Evolutionary conservation across 2,113 vertebrate species (phyloP).

Genomic region (Phyllopteryx taeniolatus): DNA sequence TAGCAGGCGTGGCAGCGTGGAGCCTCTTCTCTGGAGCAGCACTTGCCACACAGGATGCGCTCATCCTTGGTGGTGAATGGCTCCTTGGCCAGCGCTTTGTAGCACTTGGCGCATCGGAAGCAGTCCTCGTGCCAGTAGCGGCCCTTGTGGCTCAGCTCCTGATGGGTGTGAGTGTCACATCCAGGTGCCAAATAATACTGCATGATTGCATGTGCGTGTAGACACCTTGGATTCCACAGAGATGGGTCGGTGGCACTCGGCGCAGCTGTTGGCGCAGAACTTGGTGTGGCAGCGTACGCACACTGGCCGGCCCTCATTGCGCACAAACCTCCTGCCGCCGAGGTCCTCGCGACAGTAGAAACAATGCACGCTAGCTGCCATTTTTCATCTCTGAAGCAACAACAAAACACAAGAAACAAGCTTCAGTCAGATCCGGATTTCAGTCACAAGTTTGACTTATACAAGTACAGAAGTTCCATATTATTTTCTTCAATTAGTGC

Average conservation of each 20-base stretch:
- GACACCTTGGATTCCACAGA: conserved; percentile 86
- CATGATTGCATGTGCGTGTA: not conserved
- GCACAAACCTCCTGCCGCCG: conserved; percentile 87
- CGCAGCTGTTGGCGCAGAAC: conserved; percentile 90
- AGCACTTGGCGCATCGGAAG: conserved; percentile 90
- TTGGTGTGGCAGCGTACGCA: conserved; percentile 94
- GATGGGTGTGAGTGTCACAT: conserved; percentile 3
- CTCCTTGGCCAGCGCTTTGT: conserved; percentile 87
- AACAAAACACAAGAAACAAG: conserved; percentile 1
- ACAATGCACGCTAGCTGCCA: conserved; percentile 85
- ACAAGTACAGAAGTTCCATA: not conserved
- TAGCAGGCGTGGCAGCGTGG: conserved; percentile 90
- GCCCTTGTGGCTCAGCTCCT: conserved; percentile 93
- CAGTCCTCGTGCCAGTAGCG: conserved; percentile 91
- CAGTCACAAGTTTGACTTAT: not conserved
- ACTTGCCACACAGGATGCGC: conserved; percentile 89
- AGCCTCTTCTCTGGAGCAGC: conserved; percentile 81
- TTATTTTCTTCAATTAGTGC: too few species aligned
- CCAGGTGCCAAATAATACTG: not conserved
- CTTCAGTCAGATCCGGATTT: not conserved
- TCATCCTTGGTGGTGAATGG: conserved; percentile 89
- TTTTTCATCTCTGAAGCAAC: conserved; percentile 70
- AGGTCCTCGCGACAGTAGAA: conserved; percentile 88
- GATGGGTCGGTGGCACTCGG: conserved; percentile 87
- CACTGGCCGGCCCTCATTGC: conserved; percentile 85